Conservation (phyloP, 1,140 invertebrate species). For the Bacillus rossius region DNA sequence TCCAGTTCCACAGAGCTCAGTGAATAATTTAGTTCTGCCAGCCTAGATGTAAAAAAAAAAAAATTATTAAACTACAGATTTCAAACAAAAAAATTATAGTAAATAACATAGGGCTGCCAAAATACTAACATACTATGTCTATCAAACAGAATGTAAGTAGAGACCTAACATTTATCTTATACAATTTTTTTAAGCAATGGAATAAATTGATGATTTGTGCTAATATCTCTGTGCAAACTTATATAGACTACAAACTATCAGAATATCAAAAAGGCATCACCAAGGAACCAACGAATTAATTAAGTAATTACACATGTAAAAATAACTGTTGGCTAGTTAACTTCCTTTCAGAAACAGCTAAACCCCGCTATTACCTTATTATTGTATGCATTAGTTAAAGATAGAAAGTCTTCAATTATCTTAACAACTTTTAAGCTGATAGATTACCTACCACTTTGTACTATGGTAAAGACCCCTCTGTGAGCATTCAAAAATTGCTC, state of each 20-base stretch:
- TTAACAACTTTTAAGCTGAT: conserved; percentile 9
- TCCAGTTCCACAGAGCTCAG: conserved; percentile 57
- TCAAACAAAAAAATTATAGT: not conserved
- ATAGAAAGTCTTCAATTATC: too few relatives aligned
- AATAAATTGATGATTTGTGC: not conserved
- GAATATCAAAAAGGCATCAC: not conserved
- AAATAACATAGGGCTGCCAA: not conserved
- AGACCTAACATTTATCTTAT: too few relatives aligned
- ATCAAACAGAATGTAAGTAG: not conserved
- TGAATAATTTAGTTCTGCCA: conserved; percentile 75
- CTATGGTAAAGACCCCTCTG: conserved; percentile 62
- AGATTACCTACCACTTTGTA: conserved; percentile 61
- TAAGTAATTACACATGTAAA: not conserved
- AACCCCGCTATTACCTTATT: too few relatives aligned
- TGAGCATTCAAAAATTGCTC: conserved; percentile 61
- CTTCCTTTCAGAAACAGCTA: too few relatives aligned
- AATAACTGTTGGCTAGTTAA: not conserved
- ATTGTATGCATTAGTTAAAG: too few relatives aligned
- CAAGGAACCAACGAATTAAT: not conserved
- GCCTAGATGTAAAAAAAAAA: conserved; percentile 44
- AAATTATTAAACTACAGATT: not conserved
- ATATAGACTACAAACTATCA: not conserved
- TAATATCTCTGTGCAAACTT: not conserved
- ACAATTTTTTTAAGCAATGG: not conserved
- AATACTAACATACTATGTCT: not conserved